Evolutionary conservation across 2,797 vertebrate species (phyloP).

Genomic region (Cryptoblepharus egeriae): DNA sequence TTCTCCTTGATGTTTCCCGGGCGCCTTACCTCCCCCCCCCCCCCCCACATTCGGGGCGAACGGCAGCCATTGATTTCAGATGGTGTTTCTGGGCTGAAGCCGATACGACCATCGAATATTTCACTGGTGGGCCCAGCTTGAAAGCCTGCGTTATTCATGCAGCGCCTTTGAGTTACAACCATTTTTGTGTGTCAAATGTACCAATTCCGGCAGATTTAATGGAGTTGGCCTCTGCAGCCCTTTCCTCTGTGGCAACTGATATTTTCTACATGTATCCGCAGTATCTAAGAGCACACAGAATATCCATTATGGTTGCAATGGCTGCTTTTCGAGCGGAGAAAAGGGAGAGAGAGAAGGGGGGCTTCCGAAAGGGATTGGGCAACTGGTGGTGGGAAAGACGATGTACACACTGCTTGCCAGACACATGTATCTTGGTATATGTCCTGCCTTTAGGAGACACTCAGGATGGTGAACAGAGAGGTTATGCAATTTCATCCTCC

Average conservation of each 20-base stretch:
- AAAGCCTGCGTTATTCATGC: background rate
- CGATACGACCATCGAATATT: background rate
- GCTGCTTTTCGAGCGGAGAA: background rate
- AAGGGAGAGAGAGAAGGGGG: too few species aligned
- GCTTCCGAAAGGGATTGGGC: background rate
- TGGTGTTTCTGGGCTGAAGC: background rate
- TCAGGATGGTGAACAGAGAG: background rate
- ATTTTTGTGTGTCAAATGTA: constrained; percentile 67
- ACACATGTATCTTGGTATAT: background rate
- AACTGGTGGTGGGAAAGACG: too few species aligned
- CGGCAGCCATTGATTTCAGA: background rate
- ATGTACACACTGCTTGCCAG: too few species aligned
- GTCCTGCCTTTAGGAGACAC: background rate
- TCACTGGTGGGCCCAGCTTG: background rate
- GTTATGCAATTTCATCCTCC: background rate
- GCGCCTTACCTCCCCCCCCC: background rate
- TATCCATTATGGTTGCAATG: background rate
- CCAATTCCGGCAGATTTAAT: constrained; percentile 74
- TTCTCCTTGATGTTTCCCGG: background rate
- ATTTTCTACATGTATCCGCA: constrained; percentile 62
- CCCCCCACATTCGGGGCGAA: too few species aligned
- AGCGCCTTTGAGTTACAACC: constrained; percentile 20
- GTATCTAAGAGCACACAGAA: constrained; percentile 30
- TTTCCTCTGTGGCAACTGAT: constrained; percentile 57
- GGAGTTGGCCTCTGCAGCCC: constrained; percentile 70